Conservation (phyloP, 2,797 vertebrate species). For the Silurus aristotelis region DNA sequence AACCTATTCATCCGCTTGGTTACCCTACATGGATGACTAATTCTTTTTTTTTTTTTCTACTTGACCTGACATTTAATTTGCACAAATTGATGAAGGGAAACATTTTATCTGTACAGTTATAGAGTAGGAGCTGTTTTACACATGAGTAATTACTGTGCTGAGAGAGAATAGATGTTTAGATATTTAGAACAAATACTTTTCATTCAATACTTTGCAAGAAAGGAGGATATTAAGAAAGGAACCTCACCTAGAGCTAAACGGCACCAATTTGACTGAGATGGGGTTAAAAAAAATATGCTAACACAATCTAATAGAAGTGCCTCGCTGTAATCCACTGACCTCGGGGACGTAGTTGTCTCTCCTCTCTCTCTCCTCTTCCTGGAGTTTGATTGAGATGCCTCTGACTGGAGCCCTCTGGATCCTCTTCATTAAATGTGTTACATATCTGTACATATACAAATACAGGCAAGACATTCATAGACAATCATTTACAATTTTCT, state of each 20-base stretch:
- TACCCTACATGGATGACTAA: neutral
- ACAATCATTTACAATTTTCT: neutral
- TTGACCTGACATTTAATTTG: neutral
- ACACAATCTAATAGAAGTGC: neutral
- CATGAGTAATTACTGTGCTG: neutral
- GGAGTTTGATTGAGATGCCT: constrained; percentile 96
- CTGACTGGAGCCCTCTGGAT: constrained; percentile 93
- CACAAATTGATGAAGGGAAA: neutral
- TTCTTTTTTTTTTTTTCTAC: neutral
- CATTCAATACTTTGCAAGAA: too few species aligned
- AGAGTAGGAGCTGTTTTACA: neutral
- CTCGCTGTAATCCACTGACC: constrained; percentile 67
- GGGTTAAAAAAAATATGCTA: too few species aligned
- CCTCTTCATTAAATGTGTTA: constrained; percentile 95
- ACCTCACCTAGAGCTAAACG: neutral
- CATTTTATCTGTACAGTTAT: neutral
- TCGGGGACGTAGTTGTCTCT: constrained; percentile 95
- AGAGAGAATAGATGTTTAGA: neutral
- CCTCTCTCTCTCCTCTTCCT: constrained; percentile 95
- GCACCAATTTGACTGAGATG: neutral
- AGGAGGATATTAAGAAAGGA: neutral
- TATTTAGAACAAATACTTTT: neutral
- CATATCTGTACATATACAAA: constrained; percentile 77
- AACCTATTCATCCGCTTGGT: neutral
- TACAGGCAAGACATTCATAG: neutral